Percentiles rank a stretch among this genome's conserved stretches.
phyloP scores from a whole-genome alignment of 1,140 invertebrate species.

The Melipona quadrifasciata region DNA sequence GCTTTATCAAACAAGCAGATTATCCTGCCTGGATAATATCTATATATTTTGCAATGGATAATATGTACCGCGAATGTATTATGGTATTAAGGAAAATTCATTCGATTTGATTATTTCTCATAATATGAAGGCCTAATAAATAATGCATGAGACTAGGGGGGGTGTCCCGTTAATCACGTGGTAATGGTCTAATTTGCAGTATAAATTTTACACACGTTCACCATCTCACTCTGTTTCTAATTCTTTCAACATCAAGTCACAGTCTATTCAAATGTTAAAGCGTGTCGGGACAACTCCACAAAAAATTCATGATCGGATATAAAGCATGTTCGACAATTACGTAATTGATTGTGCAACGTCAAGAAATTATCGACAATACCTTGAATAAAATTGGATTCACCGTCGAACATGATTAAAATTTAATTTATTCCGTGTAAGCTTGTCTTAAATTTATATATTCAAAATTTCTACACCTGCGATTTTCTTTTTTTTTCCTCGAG shows the following conservation, averaged over 20 bases:
- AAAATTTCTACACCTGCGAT: not conserved
- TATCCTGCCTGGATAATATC: not conserved
- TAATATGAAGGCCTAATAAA: not conserved
- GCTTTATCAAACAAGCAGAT: constrained; percentile 25
- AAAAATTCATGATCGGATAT: constrained; percentile 27
- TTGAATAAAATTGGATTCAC: not conserved
- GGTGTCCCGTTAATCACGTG: not conserved
- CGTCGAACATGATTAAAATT: not conserved
- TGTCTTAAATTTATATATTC: not conserved
- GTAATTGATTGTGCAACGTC: constrained; percentile 39
- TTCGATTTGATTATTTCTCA: not conserved
- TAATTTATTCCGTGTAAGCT: not conserved
- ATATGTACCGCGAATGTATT: not conserved
- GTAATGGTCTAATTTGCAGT: not conserved
- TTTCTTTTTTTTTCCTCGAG: not conserved
- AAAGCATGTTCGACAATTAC: constrained; percentile 39
- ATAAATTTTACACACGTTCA: not conserved
- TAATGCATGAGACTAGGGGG: not conserved
- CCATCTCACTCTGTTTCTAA: not conserved
- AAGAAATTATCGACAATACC: not conserved
- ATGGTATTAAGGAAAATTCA: not conserved
- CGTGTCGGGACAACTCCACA: not conserved
- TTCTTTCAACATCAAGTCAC: not conserved
- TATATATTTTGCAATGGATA: not conserved
- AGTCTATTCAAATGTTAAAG: not conserved